Evolutionary conservation across 2,888 invertebrate species (phyloP).

Genomic region (Sphaeridia pumilis): DNA sequence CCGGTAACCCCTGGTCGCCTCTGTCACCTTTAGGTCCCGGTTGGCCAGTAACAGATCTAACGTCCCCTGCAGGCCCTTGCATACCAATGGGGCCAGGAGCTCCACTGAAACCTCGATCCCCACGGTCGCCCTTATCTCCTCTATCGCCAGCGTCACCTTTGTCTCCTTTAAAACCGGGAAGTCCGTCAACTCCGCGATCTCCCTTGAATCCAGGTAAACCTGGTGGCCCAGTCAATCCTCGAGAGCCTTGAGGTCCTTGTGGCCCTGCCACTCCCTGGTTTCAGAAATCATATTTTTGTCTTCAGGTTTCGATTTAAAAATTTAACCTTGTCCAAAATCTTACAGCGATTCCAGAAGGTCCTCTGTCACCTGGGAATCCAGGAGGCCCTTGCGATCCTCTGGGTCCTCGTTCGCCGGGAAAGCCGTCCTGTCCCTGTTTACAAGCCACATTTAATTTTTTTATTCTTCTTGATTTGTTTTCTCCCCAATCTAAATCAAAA

Average conservation of each 20-base stretch:
- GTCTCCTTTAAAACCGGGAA: conserved; percentile 8
- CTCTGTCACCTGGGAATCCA: conserved; percentile 37
- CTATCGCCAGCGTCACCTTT: conserved; percentile 28
- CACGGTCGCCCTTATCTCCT: conserved; percentile 37
- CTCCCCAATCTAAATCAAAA: conserved; percentile 10
- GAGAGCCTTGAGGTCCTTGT: conserved; percentile 44
- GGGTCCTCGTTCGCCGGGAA: conserved; percentile 42
- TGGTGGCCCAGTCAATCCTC: conserved; percentile 37
- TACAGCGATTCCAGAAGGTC: conserved; percentile 40
- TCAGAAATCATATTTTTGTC: background rate
- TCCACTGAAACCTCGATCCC: conserved; percentile 38
- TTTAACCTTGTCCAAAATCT: too few species aligned
- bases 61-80: conserved; percentile 34
- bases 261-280: conserved; percentile 38
- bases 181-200: conserved; percentile 26
- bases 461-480: background rate
- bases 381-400: conserved; percentile 41
- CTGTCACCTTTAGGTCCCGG: conserved; percentile 44
- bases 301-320: too few species aligned
- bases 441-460: background rate
- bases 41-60: conserved; percentile 39
- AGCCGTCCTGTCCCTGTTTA: conserved; percentile 39
- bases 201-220: conserved; percentile 34
- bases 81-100: conserved; percentile 39
- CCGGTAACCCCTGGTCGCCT: conserved; percentile 32